Base-by-base conservation (phyloP, 2,888 invertebrate species). In the Drosophila falleni region DNA sequence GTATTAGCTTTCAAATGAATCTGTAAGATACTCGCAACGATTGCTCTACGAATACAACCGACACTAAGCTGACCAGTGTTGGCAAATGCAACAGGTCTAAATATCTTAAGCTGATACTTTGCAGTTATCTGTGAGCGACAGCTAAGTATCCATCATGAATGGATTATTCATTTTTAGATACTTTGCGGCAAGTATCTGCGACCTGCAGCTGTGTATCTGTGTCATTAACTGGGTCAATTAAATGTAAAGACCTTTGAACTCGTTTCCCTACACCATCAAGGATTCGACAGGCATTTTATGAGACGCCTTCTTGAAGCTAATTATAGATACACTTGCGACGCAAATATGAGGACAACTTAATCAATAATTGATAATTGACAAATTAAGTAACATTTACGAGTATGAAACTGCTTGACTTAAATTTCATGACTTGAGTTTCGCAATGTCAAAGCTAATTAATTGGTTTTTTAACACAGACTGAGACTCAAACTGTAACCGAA, bases 331-430 rank as follows among this genome's bases (percentile, higher is more conserved):
- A 58, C 10, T 31, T 41, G 47, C 47, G 58, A 47, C 49, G 79
- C 58, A 49, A 61, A 64, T 65, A 26, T 29, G 53, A 59, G 62
- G 47, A 29, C 64, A 68, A 41, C 67, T 54, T 74, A 87, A 81
- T 82, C 81, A 82, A 87, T 82, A 81, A 82, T 87, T 85, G 64
- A 84, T 84, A 71, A 69, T 66, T 78, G 81, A 81, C 78, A 81
- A 81, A 84, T 81, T 78, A 56, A 60, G 66, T 51, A 78, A 67
- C 71, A 62, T 69, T 69, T 69, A 53, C 59, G 49, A 13, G 31
- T 23, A 39, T 19, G 58, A 51, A 56, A 72, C 16, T 56, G 56
- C 56, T 53, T 60, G 77, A 63, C 81, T 83, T 84, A 87, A 80
- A 78, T 78, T 71, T 73, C 64, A 67, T 59, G 72, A 58, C 73